Conservation (phyloP, 2,888 invertebrate species). For the Melinopterus prodromus region DNA sequence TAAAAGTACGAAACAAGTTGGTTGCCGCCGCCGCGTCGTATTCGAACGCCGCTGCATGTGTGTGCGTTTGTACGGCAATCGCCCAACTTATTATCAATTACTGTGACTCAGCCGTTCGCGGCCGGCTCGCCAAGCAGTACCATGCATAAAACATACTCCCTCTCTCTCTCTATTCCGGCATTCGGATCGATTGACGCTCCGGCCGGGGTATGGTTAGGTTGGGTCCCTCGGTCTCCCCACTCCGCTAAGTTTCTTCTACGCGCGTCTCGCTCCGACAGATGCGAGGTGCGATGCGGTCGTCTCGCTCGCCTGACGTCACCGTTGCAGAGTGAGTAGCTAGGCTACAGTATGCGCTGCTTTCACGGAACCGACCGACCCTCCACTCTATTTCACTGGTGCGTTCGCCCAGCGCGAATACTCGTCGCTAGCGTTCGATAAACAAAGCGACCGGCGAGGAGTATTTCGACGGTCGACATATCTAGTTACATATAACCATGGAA, state of each 20-base stretch:
- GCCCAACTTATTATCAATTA: slow-evolving; percentile 63
- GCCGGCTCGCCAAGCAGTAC: slow-evolving; percentile 58
- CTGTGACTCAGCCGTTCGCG: slow-evolving; percentile 62
- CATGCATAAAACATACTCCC: slow-evolving; percentile 60
- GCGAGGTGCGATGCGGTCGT: slow-evolving; percentile 40
- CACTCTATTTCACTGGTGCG: slow-evolving; percentile 62
- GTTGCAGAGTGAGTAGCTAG: slow-evolving; percentile 58
- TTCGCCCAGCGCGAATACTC: slow-evolving; percentile 52
- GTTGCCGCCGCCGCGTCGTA: slow-evolving; percentile 26
- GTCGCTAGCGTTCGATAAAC: slow-evolving; percentile 51
- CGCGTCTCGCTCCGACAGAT: slow-evolving; percentile 47
- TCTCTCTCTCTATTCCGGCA: slow-evolving; percentile 62
- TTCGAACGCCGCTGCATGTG: slow-evolving; percentile 36
- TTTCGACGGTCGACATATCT: slow-evolving; percentile 54
- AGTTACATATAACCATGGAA: slow-evolving; percentile 64
- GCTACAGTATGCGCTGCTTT: slow-evolving; percentile 62
- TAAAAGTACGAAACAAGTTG: slow-evolving; percentile 15
- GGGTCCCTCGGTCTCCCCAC: slow-evolving; percentile 54
- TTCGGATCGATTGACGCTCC: slow-evolving; percentile 58
- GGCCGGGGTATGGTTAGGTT: slow-evolving; percentile 60
- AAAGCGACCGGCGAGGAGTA: slow-evolving; percentile 53
- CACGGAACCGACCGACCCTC: slow-evolving; percentile 62
- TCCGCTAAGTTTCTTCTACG: slow-evolving; percentile 57
- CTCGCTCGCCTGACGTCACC: slow-evolving; percentile 59
- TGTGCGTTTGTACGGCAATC: slow-evolving; percentile 50